Evolutionary conservation across 2,113 vertebrate genomes (phyloP).

Genomic region (Nothoprocta perdicaria): DNA sequence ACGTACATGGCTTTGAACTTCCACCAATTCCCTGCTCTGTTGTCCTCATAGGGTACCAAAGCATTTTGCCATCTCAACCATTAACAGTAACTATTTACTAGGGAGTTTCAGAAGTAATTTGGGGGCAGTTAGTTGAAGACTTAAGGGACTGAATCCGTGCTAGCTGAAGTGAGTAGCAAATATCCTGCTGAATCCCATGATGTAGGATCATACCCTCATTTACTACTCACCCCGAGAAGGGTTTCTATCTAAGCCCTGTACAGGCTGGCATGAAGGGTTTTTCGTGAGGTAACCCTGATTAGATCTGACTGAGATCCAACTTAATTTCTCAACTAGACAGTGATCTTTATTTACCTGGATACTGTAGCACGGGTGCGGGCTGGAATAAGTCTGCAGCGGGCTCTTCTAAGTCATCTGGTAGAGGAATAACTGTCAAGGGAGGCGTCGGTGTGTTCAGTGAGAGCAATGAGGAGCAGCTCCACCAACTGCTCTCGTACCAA

Average conservation of each 20-base stretch:
- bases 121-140: neutral
- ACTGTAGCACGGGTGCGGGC: neutral
- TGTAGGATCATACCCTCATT: neutral
- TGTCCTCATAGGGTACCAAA: neutral
- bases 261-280: neutral
- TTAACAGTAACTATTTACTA: neutral
- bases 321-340: conserved; percentile 5
- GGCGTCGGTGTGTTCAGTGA: neutral
- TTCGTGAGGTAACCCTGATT: neutral
- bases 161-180: neutral
- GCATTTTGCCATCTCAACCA: neutral
- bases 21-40: neutral
- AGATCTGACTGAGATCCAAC: conserved; percentile 21
- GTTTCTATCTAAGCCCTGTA: neutral
- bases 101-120: neutral
- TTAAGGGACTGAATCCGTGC: neutral
- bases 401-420: neutral
- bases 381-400: neutral
- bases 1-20: neutral
- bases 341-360: conserved; percentile 36
- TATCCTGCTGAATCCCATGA: rapidly evolving
- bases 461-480: neutral
- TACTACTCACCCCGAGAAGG: neutral
- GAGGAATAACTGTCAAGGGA: neutral
- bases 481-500: neutral